A percentile compares a stretch with the other conserved stretches of the same genome.
Evolutionary conservation across 2,888 invertebrate species (phyloP).

Genomic region (Augochlorella aurata): DNA sequence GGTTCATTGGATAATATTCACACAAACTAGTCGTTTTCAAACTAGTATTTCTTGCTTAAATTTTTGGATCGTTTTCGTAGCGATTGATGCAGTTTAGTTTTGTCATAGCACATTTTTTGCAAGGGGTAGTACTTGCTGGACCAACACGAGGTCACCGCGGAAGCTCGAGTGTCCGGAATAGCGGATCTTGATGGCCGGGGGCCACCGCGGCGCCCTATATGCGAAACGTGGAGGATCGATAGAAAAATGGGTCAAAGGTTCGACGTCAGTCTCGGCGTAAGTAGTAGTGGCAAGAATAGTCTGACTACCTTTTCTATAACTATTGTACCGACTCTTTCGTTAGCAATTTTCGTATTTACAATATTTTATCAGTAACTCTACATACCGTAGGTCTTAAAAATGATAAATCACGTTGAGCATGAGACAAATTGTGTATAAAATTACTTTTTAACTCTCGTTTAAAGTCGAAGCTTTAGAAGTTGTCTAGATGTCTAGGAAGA

Average conservation of each 20-base stretch:
- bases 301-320: conserved; percentile 24
- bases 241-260: conserved; percentile 80
- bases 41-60: not conserved
- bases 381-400: not conserved
- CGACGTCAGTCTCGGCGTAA: conserved; percentile 51
- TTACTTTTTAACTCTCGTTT: too few species aligned
- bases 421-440: not conserved
- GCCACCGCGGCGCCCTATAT: conserved; percentile 45
- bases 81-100: not conserved
- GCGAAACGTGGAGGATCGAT: conserved; percentile 69
- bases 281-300: conserved; percentile 32
- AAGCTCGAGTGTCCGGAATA: conserved; percentile 24
- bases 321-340: not conserved
- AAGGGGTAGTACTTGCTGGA: not conserved
- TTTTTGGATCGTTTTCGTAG: not conserved
- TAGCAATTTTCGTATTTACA: not conserved
- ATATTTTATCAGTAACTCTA: not conserved
- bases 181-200: conserved; percentile 24
- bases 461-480: too few species aligned
- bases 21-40: not conserved
- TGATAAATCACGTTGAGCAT: too few species aligned
- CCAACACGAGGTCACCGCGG: conserved; percentile 11
- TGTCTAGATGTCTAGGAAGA: too few species aligned
- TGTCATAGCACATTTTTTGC: not conserved
- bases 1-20: not conserved